phyloP scores from a whole-genome alignment of 2,797 vertebrate genomes.

The Okamejei kenojei region DNA sequence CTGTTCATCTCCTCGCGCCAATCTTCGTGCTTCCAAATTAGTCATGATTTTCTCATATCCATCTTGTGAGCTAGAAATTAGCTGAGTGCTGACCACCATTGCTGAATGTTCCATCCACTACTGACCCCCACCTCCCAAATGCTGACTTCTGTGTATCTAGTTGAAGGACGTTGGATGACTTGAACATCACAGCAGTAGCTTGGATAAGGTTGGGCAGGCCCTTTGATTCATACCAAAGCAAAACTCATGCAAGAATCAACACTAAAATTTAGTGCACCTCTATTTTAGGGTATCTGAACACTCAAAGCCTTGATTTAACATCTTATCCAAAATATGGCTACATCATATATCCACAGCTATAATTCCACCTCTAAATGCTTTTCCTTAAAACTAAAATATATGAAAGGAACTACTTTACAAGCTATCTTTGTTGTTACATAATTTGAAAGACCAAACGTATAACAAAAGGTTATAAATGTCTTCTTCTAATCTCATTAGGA shows the following conservation, averaged over 20 bases:
- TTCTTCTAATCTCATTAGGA: neutral
- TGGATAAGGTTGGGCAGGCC: no score
- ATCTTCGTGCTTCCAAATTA: no score
- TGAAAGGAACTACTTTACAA: neutral
- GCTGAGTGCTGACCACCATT: neutral
- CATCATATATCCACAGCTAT: neutral
- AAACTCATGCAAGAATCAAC: no score
- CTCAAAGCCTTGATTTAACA: neutral
- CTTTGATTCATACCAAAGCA: no score
- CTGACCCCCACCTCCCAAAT: neutral
- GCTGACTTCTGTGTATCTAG: neutral
- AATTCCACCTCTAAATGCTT: no score
- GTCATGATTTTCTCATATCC: no score
- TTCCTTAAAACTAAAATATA: neutral
- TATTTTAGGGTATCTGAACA: neutral
- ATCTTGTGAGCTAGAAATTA: no score
- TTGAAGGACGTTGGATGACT: no score
- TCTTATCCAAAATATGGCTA: neutral
- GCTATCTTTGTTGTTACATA: neutral
- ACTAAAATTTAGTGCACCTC: neutral
- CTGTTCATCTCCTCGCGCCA: no score
- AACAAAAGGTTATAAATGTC: neutral
- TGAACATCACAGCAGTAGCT: no score
- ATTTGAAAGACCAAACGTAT: neutral
- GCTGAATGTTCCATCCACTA: no score